Evolutionary conservation across 2,113 vertebrate species (phyloP).

Genomic region (Sapajus apella): DNA sequence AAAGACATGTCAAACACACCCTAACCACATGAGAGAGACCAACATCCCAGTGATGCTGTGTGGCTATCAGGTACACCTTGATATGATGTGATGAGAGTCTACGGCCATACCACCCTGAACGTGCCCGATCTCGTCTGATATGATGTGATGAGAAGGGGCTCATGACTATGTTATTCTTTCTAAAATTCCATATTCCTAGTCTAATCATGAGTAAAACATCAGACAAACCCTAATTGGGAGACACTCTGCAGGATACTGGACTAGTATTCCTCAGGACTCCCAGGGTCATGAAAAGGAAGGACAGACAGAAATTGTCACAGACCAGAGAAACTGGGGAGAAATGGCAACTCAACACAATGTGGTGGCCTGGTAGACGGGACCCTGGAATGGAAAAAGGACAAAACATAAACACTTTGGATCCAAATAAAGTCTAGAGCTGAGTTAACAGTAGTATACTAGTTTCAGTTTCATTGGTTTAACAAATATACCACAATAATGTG

Average conservation of each 20-base stretch:
- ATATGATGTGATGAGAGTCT: no score
- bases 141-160: no score
- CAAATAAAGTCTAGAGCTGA: background rate
- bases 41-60: background rate
- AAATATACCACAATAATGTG: background rate
- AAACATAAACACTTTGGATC: background rate
- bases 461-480: background rate
- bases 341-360: background rate
- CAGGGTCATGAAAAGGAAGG: background rate
- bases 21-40: no score
- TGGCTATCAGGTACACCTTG: no score
- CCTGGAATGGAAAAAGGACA: background rate
- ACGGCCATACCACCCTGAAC: no score
- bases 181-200: background rate
- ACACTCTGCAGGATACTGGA: background rate
- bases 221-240: background rate
- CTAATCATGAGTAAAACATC: background rate
- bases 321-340: background rate
- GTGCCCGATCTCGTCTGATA: no score
- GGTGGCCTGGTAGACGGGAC: no score
- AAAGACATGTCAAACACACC: background rate
- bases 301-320: background rate
- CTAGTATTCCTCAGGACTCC: background rate
- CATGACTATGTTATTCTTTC: background rate
- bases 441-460: background rate